Conservation (phyloP, 2,797 vertebrate species). For the Anguilla obscura region DNA sequence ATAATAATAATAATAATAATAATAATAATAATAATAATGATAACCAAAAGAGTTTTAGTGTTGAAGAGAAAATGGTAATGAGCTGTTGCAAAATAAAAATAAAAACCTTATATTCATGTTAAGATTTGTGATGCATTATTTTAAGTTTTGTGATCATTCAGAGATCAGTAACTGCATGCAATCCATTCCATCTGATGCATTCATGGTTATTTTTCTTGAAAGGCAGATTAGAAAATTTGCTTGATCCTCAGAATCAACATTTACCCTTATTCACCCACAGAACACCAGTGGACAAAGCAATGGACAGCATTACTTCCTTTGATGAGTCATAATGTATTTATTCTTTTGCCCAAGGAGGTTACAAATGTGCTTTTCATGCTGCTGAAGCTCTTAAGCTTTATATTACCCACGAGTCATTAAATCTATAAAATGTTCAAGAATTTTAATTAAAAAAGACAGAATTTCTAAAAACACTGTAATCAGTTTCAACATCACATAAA, state of each 20-base stretch:
- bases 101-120: neutral
- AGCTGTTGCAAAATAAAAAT: neutral
- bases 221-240: neutral
- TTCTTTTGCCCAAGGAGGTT: neutral
- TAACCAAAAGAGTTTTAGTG: neutral
- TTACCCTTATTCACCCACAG: neutral
- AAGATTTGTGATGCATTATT: neutral
- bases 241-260: neutral
- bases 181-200: neutral
- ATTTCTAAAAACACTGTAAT: neutral
- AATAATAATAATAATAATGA: neutral
- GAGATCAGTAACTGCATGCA: neutral
- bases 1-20: neutral
- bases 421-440: neutral
- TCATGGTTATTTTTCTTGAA: too few relatives aligned
- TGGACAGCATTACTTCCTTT: too few relatives aligned
- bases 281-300: too few relatives aligned
- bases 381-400: neutral
- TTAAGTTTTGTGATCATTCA: neutral
- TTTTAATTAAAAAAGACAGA: neutral
- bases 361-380: neutral
- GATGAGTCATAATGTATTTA: neutral
- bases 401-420: neutral
- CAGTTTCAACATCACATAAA: neutral
- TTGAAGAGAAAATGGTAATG: neutral